Evolutionary conservation across 2,113 vertebrate species (phyloP).

Genomic region (Chlorodrepanis virens): DNA sequence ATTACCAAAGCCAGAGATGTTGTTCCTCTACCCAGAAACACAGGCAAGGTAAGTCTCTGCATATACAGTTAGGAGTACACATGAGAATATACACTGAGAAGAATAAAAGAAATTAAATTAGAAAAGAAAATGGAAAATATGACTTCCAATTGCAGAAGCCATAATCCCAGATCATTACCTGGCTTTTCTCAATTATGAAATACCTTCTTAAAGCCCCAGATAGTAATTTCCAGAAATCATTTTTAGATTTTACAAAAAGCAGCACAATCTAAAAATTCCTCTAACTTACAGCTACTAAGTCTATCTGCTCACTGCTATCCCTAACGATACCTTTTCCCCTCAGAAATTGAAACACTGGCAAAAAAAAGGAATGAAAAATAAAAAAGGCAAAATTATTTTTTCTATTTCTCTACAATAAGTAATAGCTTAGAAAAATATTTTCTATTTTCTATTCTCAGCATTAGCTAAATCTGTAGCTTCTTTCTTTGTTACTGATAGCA

Average conservation of each 20-base stretch:
- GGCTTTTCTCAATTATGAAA: neutral
- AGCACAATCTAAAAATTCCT: neutral
- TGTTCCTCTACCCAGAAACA: neutral
- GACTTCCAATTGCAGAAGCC: neutral
- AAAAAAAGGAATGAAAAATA: neutral
- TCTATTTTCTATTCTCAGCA: neutral
- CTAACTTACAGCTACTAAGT: neutral
- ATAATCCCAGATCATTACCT: neutral
- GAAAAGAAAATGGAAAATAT: too few species aligned
- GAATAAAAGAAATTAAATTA: neutral
- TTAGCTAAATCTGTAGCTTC: neutral
- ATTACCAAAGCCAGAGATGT: neutral
- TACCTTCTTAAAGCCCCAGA: neutral
- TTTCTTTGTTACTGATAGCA: neutral
- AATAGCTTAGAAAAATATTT: neutral
- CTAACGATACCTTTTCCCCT: neutral
- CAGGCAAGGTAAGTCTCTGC: accelerated
- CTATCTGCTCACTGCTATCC: neutral
- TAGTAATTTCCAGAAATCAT: neutral
- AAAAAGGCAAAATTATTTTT: neutral
- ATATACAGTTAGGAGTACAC: neutral
- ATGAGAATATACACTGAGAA: neutral
- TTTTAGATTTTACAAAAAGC: neutral
- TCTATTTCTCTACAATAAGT: neutral
- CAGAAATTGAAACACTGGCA: neutral